Evolutionary conservation across 2,113 vertebrate species (phyloP), one percentile per base, ranked within the genome.

Genomic region (Pelmatolapia mariae): DNA sequence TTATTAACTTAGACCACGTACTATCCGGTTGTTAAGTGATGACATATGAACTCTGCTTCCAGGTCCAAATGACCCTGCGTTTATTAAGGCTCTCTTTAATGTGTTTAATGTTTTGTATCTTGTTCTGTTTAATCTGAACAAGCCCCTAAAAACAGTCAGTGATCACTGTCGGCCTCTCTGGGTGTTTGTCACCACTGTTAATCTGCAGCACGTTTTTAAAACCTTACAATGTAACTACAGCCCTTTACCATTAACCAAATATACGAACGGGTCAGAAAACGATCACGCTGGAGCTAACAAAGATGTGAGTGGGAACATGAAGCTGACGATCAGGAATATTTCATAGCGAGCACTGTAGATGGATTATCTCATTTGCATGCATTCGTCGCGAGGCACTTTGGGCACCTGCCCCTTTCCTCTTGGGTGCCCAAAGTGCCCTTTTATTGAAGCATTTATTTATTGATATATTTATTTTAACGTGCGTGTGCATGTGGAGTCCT

Each of bases 11-110:
- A 36, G 18, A 63, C 18, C 15, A 36, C 59, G 7, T 19, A 7
- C 18, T 63, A 10, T 63, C 18, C 31, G 1, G 0, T 63, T n/a
- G 10, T 11, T 63, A 63, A 36, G 31, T 63, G 18, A 63, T 36
- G 31, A 36, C 18, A 63, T 63, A 63, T 36, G 57, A 31, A 33
- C 8, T 31, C 57, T 31, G 56, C 56, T 59, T 9, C 26, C 26
- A 9, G 56, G 3, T 59, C 13, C 56, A 59, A 5, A 0, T 59
- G 29, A 63, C 2, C 1, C 59, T 63, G 59, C 0, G 31, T 4
- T n/a, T 19, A n/a, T 63, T 63, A 63, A 63, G 19, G 6, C 4
- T 63, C 6, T 63, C 26, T 5, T 63, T 63, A 63, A 1, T n/a
- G 18, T 63, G 59, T 63, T 63, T 63, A 63, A 63, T 63, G 59